phyloP scores from a whole-genome alignment of 2,888 invertebrate genomes.

The Mesoligia furuncula region DNA sequence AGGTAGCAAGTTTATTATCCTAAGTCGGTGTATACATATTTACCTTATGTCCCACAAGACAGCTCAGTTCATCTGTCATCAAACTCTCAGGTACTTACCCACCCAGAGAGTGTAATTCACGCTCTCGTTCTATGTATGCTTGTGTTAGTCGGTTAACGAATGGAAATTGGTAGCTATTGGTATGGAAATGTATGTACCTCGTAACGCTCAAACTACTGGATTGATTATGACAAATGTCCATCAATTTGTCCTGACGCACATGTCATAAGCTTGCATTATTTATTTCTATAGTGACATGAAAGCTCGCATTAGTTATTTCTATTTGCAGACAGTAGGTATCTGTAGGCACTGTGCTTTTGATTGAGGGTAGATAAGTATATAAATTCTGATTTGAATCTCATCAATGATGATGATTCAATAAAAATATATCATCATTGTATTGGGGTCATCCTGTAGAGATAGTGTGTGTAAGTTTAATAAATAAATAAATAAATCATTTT shows the following conservation, averaged over 20 bases:
- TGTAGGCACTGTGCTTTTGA: not conserved
- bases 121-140: not conserved
- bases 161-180: slow-evolving; percentile 12
- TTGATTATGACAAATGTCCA: slow-evolving; percentile 35
- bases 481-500: too few species aligned
- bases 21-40: not conserved
- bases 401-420: too few species aligned
- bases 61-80: not conserved
- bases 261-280: slow-evolving; percentile 12
- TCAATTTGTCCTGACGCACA: slow-evolving; percentile 27
- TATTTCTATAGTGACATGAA: not conserved
- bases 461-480: too few species aligned
- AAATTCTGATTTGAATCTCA: not conserved
- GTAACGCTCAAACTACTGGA: slow-evolving; percentile 9
- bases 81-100: not conserved
- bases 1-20: not conserved
- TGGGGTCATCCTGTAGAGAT: too few species aligned
- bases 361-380: not conserved
- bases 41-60: not conserved
- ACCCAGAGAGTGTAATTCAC: not conserved
- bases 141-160: not conserved
- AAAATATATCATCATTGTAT: too few species aligned
- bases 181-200: slow-evolving; percentile 15
- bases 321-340: not conserved
- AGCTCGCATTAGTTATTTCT: slow-evolving; percentile 1